phyloP scores from a whole-genome alignment of 35 echinoderm and acorn worm species.

The Strongylocentrotus purpuratus region DNA sequence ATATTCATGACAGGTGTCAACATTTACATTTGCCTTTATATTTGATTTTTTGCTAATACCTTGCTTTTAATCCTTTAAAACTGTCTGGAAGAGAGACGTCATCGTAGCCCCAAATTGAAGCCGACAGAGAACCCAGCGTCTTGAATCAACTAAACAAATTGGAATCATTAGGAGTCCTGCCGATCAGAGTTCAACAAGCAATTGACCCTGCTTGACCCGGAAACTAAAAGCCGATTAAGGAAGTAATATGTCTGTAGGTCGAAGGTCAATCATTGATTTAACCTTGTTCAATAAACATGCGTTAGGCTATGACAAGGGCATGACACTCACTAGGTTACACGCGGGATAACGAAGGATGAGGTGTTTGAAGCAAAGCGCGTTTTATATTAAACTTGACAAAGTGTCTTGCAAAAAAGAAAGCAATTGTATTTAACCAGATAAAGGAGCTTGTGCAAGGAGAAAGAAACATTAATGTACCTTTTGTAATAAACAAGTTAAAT shows the following conservation, averaged over 20 bases:
- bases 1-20: background rate
- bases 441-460: background rate
- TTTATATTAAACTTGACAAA: background rate
- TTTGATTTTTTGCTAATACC: background rate
- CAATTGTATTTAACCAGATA: background rate
- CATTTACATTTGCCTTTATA: too few species aligned
- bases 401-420: background rate
- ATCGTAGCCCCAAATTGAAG: background rate
- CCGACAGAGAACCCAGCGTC: background rate
- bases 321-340: background rate
- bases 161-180: slow-evolving; percentile 14
- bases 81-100: background rate
- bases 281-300: slow-evolving; percentile 35
- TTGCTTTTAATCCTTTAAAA: background rate
- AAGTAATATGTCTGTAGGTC: background rate
- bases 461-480: background rate
- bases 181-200: background rate
- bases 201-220: slow-evolving; percentile 31
- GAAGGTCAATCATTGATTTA: slow-evolving; percentile 8
- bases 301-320: background rate
- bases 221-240: slow-evolving; percentile 30
- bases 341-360: background rate
- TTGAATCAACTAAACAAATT: slow-evolving; percentile 7
- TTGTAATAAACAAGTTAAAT: too few species aligned
- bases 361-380: background rate